Evolutionary conservation across 2,888 invertebrate species (phyloP).

Genomic region (Euspilapteryx auroguttella): DNA sequence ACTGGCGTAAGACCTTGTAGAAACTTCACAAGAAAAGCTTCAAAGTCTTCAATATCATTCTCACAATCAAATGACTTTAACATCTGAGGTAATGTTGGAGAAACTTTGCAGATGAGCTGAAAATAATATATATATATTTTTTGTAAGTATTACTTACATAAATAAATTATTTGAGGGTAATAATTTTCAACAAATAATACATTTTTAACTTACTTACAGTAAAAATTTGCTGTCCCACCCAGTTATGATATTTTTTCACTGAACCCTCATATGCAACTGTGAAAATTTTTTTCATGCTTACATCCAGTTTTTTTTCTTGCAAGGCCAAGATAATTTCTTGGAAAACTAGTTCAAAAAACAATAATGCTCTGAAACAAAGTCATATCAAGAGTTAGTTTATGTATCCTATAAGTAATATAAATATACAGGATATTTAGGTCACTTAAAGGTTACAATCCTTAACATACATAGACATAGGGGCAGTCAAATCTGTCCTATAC

Average conservation of each 20-base stretch:
- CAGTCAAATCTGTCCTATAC: too few relatives aligned
- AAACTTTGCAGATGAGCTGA: constrained; percentile 66
- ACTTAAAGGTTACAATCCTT: too few relatives aligned
- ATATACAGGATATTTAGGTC: too few relatives aligned
- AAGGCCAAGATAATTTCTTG: constrained; percentile 53
- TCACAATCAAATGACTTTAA: constrained; percentile 47
- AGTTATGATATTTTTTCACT: constrained; percentile 74
- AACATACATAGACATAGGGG: too few relatives aligned
- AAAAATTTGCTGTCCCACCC: constrained; percentile 75
- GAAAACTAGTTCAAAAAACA: constrained; percentile 64
- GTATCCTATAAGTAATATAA: too few relatives aligned
- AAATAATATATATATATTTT: constrained; percentile 18
- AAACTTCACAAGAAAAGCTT: constrained; percentile 31
- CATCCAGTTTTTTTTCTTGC: constrained; percentile 36
- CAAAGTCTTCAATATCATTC: constrained; percentile 29
- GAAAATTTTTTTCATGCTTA: constrained; percentile 65
- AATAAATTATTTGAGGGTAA: too few relatives aligned
- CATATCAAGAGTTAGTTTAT: background rate
- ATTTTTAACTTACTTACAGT: constrained; percentile 49
- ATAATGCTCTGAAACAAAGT: constrained; percentile 53
- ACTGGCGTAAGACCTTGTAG: constrained; percentile 59
- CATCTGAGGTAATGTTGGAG: constrained; percentile 62
- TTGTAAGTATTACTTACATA: too few relatives aligned
- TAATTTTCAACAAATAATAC: too few relatives aligned
- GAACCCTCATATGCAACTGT: constrained; percentile 70